These are phyloP conservation scores for Drosophila nigromelanica DNA, from an alignment of 1,140 invertebrate species.

Conservation along the genomic window DNA sequence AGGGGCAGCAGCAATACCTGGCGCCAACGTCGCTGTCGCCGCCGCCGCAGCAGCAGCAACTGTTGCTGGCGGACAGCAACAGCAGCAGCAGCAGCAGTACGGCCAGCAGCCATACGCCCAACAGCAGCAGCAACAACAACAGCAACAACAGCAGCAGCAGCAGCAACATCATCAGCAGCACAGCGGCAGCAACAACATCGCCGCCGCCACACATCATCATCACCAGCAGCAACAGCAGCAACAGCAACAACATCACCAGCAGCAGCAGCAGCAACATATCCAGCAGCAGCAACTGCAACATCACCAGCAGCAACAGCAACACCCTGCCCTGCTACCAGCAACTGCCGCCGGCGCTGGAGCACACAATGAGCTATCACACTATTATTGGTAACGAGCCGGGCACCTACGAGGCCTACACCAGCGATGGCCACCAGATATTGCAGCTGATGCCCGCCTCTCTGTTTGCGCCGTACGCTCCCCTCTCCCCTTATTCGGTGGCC, in stretches of 20 bases:
- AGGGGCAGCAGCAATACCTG: conserved; percentile 30
- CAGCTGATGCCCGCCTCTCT: conserved; percentile 67
- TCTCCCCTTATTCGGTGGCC: conserved; percentile 65
- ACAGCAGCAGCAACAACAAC: conserved; percentile 20
- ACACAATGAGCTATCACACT: conserved; percentile 84
- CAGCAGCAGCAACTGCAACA: conserved; percentile 56
- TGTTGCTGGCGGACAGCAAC: conserved; percentile 21
- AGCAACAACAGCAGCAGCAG: conserved; percentile 22
- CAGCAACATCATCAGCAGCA: conserved; percentile 34
- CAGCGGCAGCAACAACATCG: conserved; percentile 17
- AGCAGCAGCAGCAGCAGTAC: conserved; percentile 40
- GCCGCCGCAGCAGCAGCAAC: conserved; percentile 19
- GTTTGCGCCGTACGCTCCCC: conserved; percentile 56
- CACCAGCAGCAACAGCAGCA: conserved; percentile 36
- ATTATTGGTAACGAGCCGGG: conserved; percentile 80
- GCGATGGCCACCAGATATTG: conserved; percentile 68
- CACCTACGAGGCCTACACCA: conserved; percentile 43
- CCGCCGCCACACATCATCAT: conserved; percentile 51
- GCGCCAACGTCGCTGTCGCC: background rate
- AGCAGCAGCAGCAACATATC: conserved; percentile 65
- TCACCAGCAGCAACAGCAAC: conserved; percentile 59
- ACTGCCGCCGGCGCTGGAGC: conserved; percentile 78
- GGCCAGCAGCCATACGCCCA: conserved; percentile 21
- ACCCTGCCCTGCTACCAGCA: conserved; percentile 79
- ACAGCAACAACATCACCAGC: conserved; percentile 66